Percentiles rank a stretch among this genome's conserved stretches.
These are phyloP conservation scores for Dioctria linearis DNA, from an alignment of 2,888 invertebrate species.

Conservation along the genomic window DNA sequence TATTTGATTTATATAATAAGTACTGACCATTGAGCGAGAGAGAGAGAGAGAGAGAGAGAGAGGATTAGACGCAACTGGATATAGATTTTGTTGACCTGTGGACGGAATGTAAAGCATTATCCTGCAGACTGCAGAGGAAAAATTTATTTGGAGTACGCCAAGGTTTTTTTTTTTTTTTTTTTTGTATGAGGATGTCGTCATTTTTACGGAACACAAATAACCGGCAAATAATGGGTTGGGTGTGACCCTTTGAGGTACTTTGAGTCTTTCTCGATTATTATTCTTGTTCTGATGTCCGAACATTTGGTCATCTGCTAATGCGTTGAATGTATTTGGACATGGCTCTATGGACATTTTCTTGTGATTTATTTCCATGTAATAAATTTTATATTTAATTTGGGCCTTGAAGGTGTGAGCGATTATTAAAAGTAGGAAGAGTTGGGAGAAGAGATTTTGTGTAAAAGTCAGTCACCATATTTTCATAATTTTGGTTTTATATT, in stretches of 20 bases:
- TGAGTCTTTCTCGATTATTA: slow-evolving; percentile 53
- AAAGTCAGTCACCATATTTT: too few species aligned
- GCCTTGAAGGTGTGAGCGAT: too few species aligned
- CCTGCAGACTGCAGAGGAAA: not conserved
- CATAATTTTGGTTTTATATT: too few species aligned
- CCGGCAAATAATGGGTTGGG: slow-evolving; percentile 54
- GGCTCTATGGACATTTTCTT: slow-evolving; percentile 4
- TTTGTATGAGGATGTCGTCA: not conserved
- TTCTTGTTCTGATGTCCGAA: slow-evolving; percentile 20
- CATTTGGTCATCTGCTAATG: slow-evolving; percentile 41
- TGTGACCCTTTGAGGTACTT: slow-evolving; percentile 55
- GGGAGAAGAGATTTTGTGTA: too few species aligned
- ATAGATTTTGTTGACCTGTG: not conserved
- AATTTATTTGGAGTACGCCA: slow-evolving; percentile 22
- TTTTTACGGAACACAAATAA: slow-evolving; percentile 36
- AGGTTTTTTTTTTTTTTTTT: not conserved
- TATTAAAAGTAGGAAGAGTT: too few species aligned
- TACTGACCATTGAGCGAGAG: slow-evolving; percentile 23
- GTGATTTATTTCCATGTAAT: slow-evolving; percentile 8
- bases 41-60: not conserved
- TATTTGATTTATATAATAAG: slow-evolving; percentile 54
- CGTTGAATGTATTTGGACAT: slow-evolving; percentile 1
- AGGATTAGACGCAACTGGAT: not conserved
- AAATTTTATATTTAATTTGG: not conserved
- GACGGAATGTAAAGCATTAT: not conserved